Base-by-base conservation (phyloP, 2,888 invertebrate genomes). In the Acleris emargana region DNA sequence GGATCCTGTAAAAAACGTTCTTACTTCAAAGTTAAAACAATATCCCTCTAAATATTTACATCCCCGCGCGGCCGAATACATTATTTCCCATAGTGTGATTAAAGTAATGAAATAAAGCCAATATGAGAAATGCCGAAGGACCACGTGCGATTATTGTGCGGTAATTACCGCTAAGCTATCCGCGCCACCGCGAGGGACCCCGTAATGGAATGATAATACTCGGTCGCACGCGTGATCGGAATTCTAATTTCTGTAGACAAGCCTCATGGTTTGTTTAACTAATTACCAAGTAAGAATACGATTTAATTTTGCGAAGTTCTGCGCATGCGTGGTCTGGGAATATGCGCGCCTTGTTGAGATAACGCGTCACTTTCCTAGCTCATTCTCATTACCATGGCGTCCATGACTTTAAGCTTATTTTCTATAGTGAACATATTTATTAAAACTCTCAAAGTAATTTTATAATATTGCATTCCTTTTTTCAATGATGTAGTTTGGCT, bases 171-270 rank as follows among this genome's bases (percentile, higher is more conserved):
- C 75, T 76, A 77, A 81, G 77, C 77, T 77, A 76, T 78, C 80
- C 77, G 72, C 73, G 72, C 73, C 72, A 74, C 75, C 75, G 75
- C 71, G 70, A 76, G 68, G 67, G 68, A 67, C 77, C 78, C 77
- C 74, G 74, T 86, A 87, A 87, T 85, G 81, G 79, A 87, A 86
- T 83, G 81, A 84, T 83, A 87, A 87, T 86, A 84, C 81, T 81
- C 77, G 72, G 70, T 49, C 67, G 57, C 71, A 74, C 66, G 67
- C 84, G 86, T 87, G 86, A 82, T 80, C 77, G 69, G 85, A 70
- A 58, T 79, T 73, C 74, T 76, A 79, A 86, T 78, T 72, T 71
- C 60, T 67, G 68, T 69, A 72, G 69, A 58, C 58, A 53, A 64
- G 51, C 62, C 47, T 58, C 55, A 64, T 43, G 20, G 63, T 66